Base-by-base conservation (phyloP, 2,113 vertebrate species). In the Trogon melanurus region DNA sequence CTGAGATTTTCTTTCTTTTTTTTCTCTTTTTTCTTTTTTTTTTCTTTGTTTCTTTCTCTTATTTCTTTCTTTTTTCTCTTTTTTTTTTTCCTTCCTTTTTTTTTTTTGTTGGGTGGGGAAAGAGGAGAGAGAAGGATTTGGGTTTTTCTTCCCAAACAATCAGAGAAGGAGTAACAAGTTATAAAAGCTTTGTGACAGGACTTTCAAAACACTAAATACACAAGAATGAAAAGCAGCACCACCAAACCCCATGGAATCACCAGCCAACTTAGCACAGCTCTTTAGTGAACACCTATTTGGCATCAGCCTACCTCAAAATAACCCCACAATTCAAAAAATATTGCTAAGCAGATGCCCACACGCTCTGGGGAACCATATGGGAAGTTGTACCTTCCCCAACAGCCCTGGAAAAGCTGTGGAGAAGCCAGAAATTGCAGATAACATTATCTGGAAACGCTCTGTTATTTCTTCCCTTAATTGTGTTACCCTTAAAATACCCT, bases 381-480 rank as follows among this genome's bases (percentile, higher is more conserved):
- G 90, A 92, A 94, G 71, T 41, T 76, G 41, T 78, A 90, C 60
- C 67, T 61, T 93, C 93, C 92, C 80, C 64, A 92, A 80, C 23
- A 84, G 69, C 48, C 38, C 60, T 72, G 69, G 72, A 89, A 94
- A 95, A 88, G 47, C 82, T 76, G 74, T 0, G 2, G 61, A 93
- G 71, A 92, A 88, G 44, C 75, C 76, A 95, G 83, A 92, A 95
- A 93, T 83, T 89, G 76, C 69, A 96, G 56, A 70, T 91, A 95
- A 84, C 22, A 79, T 41, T 41, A 41, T 41, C 41, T 41, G 41
- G 41, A 41, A 41, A 41, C 11, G 41, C 13, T 41, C 41, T 21
- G 41, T 75, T 95, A 93, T 88, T 96, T 93, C 75, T 97, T 88
- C 65, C 90, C 89, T 85, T 91, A 73, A 87, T 75, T 87, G 65